Evolutionary conservation across 2,113 vertebrate genomes (phyloP).

Genomic region (Lathamus discolor): DNA sequence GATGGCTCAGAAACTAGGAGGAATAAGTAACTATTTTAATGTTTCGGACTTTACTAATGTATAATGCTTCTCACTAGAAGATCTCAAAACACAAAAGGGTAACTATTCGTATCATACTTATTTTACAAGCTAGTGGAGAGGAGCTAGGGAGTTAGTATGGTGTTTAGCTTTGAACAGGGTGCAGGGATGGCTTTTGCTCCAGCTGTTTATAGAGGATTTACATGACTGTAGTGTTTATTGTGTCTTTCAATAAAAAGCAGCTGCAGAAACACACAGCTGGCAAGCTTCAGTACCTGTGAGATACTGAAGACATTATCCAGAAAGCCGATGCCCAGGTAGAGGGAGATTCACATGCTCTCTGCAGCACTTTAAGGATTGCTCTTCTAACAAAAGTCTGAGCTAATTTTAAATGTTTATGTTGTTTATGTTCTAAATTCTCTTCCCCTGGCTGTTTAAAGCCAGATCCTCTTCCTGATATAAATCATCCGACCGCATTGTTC

Average conservation of each 20-base stretch:
- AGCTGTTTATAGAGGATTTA: constrained; percentile 63
- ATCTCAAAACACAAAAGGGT: not conserved
- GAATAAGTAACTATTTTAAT: constrained; percentile 16
- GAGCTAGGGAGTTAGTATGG: not conserved
- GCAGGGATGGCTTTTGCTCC: constrained; percentile 12
- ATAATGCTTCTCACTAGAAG: not conserved
- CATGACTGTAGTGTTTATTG: constrained; percentile 49
- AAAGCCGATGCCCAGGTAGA: constrained; percentile 42
- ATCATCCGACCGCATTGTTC: not conserved
- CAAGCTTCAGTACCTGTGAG: constrained; percentile 54
- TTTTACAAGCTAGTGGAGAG: not conserved
- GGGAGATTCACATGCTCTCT: not conserved
- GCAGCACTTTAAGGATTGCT: not conserved
- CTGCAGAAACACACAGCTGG: constrained; percentile 54
- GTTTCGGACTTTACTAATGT: not conserved
- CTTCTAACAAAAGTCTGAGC: constrained; percentile 38
- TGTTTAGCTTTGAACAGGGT: constrained; percentile 13
- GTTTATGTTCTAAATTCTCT: constrained; percentile 41
- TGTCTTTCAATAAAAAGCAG: constrained; percentile 63
- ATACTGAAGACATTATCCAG: constrained; percentile 43
- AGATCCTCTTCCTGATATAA: constrained; percentile 19
- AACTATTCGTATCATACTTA: not conserved
- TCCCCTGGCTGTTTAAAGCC: constrained; percentile 20
- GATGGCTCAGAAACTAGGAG: not conserved
- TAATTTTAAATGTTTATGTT: constrained; percentile 51